Evolutionary conservation across 2,797 vertebrate genomes (phyloP).

Genomic region (Hipposideros larvatus): DNA sequence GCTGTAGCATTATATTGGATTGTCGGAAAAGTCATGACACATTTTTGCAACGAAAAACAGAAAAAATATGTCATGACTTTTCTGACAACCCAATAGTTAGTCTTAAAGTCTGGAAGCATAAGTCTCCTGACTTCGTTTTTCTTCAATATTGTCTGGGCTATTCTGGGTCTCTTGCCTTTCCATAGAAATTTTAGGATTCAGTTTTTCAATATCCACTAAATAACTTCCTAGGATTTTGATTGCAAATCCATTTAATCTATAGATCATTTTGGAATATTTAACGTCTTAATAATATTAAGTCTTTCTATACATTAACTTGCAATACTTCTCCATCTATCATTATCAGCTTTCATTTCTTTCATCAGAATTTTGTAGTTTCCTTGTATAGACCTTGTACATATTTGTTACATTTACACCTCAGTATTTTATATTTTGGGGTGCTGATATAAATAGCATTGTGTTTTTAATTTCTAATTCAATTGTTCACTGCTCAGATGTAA

Average conservation of each 20-base stretch:
- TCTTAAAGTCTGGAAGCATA: not conserved
- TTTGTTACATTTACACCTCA: not conserved
- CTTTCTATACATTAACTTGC: not conserved
- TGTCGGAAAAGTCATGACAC: too few relatives aligned
- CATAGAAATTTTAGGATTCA: not conserved
- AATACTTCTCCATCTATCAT: not conserved
- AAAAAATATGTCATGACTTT: too few relatives aligned
- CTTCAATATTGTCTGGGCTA: not conserved
- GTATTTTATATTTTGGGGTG: not conserved
- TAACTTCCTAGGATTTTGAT: not conserved
- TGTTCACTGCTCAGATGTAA: not conserved
- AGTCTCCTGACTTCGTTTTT: not conserved
- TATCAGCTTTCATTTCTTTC: not conserved
- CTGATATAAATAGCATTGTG: not conserved
- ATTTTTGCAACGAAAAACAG: too few relatives aligned
- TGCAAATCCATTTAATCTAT: not conserved
- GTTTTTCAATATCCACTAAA: not conserved
- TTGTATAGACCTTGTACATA: not conserved
- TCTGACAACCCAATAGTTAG: not conserved
- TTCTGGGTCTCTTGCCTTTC: not conserved
- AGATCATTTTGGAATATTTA: not conserved
- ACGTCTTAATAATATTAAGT: not conserved
- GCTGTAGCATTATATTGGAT: not conserved
- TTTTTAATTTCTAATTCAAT: constrained; percentile 30
- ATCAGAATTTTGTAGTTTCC: not conserved